Conservation (phyloP, 2,888 invertebrate species). For the Oxytorus armatus region DNA sequence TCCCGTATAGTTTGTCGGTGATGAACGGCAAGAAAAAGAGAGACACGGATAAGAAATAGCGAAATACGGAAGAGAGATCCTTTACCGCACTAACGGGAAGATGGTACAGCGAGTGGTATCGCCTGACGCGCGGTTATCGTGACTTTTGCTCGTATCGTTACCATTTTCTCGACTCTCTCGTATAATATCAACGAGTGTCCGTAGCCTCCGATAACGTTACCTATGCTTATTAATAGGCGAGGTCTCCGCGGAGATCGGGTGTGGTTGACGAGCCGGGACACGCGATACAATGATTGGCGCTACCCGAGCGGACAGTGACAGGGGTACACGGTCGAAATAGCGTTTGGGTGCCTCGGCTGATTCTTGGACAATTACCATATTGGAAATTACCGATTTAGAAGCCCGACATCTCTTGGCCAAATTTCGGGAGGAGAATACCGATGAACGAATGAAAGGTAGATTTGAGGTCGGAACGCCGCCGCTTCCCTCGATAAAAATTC, state of each 20-base stretch:
- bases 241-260: background rate
- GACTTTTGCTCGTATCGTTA: constrained; percentile 53
- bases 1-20: constrained; percentile 35
- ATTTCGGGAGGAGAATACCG: no score
- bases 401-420: no score
- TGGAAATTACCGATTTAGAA: no score
- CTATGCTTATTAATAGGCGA: constrained; percentile 1
- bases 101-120: constrained; percentile 60
- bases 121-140: constrained; percentile 71
- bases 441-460: no score
- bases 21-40: constrained; percentile 18
- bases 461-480: no score
- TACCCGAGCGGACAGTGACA: background rate
- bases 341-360: no score
- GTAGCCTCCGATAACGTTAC: background rate
- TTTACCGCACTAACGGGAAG: constrained; percentile 58
- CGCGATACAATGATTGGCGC: background rate
- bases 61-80: constrained; percentile 44
- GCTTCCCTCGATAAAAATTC: no score
- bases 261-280: background rate
- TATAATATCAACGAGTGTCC: constrained; percentile 9
- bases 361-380: no score
- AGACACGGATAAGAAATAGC: constrained; percentile 17
- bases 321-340: background rate
- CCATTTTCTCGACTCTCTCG: constrained; percentile 32